These are phyloP conservation scores for Drosophila fuyamai DNA, from an alignment of 1,140 invertebrate genomes.

Conservation along the genomic window DNA sequence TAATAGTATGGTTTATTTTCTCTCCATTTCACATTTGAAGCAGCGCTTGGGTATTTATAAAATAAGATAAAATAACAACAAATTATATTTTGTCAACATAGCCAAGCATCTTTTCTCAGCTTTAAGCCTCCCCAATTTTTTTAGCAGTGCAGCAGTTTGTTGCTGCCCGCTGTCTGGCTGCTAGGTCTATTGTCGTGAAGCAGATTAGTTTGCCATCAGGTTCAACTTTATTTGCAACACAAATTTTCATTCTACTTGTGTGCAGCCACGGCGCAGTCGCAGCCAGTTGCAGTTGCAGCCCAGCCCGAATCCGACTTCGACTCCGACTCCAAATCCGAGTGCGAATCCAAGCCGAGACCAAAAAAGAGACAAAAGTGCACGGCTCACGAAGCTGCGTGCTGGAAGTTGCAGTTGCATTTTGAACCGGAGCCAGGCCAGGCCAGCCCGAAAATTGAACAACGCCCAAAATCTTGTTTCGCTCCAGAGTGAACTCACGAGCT, in stretches of 20 bases:
- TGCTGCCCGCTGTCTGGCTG: slow-evolving; percentile 57
- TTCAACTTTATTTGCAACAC: slow-evolving; percentile 83
- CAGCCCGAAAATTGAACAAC: slow-evolving; percentile 78
- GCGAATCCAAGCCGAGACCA: slow-evolving; percentile 20
- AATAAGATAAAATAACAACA: no score
- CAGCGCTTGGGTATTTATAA: no score
- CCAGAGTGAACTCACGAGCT: slow-evolving; percentile 75
- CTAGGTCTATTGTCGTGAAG: slow-evolving; percentile 78
- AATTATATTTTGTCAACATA: no score
- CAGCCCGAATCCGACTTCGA: slow-evolving; percentile 13
- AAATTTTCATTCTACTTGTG: slow-evolving; percentile 81
- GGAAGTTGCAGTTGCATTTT: slow-evolving; percentile 48
- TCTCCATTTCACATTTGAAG: neutral
- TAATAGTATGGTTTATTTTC: no score
- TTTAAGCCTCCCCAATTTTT: neutral
- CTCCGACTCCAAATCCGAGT: slow-evolving; percentile 2
- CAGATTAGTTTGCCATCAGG: slow-evolving; percentile 82
- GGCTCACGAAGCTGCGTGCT: slow-evolving; percentile 75
- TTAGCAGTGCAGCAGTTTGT: slow-evolving; percentile 33
- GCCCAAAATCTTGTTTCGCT: slow-evolving; percentile 80
- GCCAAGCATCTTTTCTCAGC: neutral
- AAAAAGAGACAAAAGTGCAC: slow-evolving; percentile 42
- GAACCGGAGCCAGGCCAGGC: slow-evolving; percentile 52
- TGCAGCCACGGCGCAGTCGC: slow-evolving; percentile 54
- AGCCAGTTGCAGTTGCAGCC: slow-evolving; percentile 36